A percentile compares a stretch with the other conserved stretches of the same genome.
phyloP scores from a whole-genome alignment of 2,888 invertebrate genomes.

The Macaria liturata region DNA sequence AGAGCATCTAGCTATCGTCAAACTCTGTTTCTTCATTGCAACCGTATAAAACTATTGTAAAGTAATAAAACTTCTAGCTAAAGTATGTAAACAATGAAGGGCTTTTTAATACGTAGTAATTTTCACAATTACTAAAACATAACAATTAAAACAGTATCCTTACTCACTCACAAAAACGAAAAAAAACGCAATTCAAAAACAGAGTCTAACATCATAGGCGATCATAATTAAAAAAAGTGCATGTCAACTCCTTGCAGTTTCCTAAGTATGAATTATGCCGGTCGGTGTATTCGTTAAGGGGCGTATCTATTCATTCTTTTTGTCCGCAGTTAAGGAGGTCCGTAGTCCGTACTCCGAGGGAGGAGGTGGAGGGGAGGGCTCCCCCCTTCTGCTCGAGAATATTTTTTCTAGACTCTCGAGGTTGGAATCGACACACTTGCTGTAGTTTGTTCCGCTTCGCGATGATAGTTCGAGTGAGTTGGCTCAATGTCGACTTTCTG shows the following conservation, averaged over 20 bases:
- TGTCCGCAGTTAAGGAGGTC: conserved; percentile 83
- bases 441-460: conserved; percentile 76
- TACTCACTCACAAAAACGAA: too few species aligned
- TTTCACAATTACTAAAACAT: too few species aligned
- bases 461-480: conserved; percentile 79
- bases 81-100: too few species aligned
- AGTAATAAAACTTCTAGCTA: too few species aligned
- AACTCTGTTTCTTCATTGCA: too few species aligned
- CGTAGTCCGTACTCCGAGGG: conserved; percentile 40
- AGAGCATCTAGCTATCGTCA: too few species aligned
- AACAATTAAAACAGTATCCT: too few species aligned
- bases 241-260: conserved; percentile 80
- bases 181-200: too few species aligned
- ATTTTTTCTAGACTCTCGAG: conserved; percentile 79
- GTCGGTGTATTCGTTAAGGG: conserved; percentile 83
- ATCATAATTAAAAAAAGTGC: conserved; percentile 55
- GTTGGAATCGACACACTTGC: conserved; percentile 82
- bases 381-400: conserved; percentile 77
- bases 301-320: conserved; percentile 83
- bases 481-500: conserved; percentile 54
- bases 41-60: too few species aligned
- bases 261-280: conserved; percentile 83
- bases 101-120: too few species aligned
- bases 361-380: conserved; percentile 41
- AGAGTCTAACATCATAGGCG: conserved; percentile 39